Conservation (phyloP, 2,113 vertebrate genomes). For the Microcebus tavaratra region DNA sequence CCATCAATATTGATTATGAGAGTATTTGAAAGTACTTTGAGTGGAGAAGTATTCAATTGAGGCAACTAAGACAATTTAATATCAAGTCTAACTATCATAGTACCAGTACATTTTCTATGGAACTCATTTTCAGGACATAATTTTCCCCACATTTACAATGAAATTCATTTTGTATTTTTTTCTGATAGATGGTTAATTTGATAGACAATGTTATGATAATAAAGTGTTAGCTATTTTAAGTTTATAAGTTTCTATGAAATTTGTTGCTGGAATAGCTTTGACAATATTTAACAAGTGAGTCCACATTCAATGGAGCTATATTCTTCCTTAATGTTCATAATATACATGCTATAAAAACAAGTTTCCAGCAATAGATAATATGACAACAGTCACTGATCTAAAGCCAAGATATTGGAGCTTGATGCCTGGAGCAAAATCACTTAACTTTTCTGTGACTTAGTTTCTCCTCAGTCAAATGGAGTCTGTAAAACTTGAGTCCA, state of each 20-base stretch:
- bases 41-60: neutral
- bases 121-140: neutral
- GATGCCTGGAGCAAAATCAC: neutral
- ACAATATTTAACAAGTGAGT: neutral
- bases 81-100: neutral
- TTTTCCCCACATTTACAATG: neutral
- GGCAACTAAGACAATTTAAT: slow-evolving; percentile 21
- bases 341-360: neutral
- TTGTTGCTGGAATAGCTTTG: neutral
- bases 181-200: neutral
- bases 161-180: slow-evolving; percentile 17
- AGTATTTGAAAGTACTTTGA: slow-evolving; percentile 41
- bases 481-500: neutral
- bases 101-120: neutral
- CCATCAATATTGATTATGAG: slow-evolving; percentile 34
- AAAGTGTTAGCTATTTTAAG: neutral
- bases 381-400: neutral
- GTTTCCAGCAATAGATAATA: neutral
- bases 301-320: neutral
- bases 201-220: neutral
- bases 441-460: neutral
- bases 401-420: neutral
- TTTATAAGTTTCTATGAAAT: neutral
- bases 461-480: neutral
- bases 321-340: neutral